Evolutionary conservation across 1,140 invertebrate genomes (phyloP).

Genomic region (Brachionus paranguensis): DNA sequence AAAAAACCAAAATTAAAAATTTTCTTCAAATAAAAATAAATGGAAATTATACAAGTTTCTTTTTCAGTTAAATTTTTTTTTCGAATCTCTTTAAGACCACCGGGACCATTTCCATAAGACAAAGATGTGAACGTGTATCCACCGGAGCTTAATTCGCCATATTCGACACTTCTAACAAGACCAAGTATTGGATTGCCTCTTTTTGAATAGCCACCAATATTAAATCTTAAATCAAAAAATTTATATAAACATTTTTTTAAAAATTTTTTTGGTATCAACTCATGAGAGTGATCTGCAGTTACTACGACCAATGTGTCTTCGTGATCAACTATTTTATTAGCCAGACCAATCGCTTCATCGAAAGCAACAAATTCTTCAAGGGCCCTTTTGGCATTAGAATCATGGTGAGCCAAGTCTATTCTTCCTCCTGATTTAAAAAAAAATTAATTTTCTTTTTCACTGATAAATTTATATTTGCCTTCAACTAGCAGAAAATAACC

Average conservation of each 20-base stretch:
- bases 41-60: neutral
- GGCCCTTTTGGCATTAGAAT: conserved; percentile 69
- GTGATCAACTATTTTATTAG: neutral
- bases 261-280: neutral
- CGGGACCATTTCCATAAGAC: conserved; percentile 53
- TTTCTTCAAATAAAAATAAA: neutral
- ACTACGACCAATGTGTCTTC: conserved; percentile 76
- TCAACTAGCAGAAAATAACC: conserved; percentile 84
- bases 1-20: neutral
- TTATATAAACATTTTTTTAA: neutral
- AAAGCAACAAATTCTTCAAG: conserved; percentile 72
- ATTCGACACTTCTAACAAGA: neutral
- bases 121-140: conserved; percentile 49
- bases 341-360: conserved; percentile 61
- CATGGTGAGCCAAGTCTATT: conserved; percentile 82
- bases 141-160: neutral
- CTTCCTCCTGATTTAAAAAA: conserved; percentile 58
- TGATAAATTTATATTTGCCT: conserved; percentile 58
- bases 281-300: conserved; percentile 74
- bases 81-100: conserved; percentile 34
- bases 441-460: neutral
- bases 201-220: conserved; percentile 42
- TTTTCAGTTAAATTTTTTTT: conserved; percentile 21
- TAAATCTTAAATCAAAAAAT: conserved; percentile 41
- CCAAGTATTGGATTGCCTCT: conserved; percentile 45